A percentile compares a stretch with the other conserved stretches of the same genome.
Conservation (phyloP, 1,140 invertebrate species). For the Lepidurus packardi region DNA sequence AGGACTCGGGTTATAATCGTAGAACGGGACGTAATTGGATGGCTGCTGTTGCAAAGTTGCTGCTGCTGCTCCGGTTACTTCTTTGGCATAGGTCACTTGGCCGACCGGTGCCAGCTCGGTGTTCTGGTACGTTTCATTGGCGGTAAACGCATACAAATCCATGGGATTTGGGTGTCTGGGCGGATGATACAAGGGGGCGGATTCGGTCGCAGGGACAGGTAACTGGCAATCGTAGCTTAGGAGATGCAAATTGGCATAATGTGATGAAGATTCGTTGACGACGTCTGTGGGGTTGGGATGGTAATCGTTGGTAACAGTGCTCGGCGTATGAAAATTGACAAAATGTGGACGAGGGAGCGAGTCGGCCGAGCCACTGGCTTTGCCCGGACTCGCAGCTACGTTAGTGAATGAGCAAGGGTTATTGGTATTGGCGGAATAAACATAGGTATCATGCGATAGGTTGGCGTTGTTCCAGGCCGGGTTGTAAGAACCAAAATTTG, state of each 20-base stretch:
- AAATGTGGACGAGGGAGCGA: not conserved
- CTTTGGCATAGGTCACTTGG: not conserved
- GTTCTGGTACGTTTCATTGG: conserved; percentile 15
- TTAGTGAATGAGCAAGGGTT: conserved; percentile 1
- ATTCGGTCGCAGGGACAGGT: not conserved
- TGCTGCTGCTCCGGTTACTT: conserved; percentile 6
- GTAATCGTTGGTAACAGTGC: not conserved
- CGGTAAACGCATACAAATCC: not conserved
- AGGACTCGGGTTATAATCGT: conserved; percentile 19
- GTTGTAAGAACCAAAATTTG: not conserved
- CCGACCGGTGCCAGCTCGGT: not conserved
- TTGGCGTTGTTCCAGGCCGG: not conserved
- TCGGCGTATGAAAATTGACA: not conserved
- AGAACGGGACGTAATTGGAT: not conserved
- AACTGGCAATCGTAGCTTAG: conserved; percentile 9
- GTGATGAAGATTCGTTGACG: conserved; percentile 2
- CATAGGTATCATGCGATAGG: not conserved
- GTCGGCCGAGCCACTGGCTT: not conserved
- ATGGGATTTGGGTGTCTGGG: not conserved
- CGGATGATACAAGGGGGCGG: not conserved
- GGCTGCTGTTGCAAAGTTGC: not conserved
- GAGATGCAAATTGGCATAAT: conserved; percentile 8
- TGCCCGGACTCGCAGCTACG: not conserved
- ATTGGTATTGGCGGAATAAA: not conserved
- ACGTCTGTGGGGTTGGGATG: not conserved